Base-by-base conservation (phyloP, 2,888 invertebrate species). In the Apodemia duryi region DNA sequence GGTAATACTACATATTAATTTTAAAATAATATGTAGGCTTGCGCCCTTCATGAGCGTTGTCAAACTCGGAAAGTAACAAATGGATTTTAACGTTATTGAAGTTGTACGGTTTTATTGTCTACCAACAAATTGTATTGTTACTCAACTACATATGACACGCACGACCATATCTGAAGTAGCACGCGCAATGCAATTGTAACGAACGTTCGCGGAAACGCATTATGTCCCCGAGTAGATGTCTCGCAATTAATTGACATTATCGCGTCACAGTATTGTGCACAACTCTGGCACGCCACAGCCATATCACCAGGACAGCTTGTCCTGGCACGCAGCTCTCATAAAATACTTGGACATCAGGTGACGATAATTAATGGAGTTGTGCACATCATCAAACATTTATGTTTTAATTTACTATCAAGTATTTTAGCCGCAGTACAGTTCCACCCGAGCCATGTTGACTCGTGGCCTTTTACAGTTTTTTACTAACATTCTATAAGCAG, bases 141-240 rank as follows among this genome's bases (percentile, higher is more conserved):
- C 29, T 29, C 29, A 11, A 54, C 54, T 32, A 54, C 32, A 54
- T 54, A 54, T 11, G 29, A 32, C 54, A 29, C 32, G 46, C 46
- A 46, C 32, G 57, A 57, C 57, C 57, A 54, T 46, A 57, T 57
- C 57, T 57, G 57, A 57, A 29, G 11, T 32, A 1, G 57, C 57
- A 32, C 13, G 57, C 29, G 5, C 28, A 10, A 29, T 32, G 57
- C 6, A 57, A 57, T 32, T 32, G 32, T 57, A 54, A 10, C 28
- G 9, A 9, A 32, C 11, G 32, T 57, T 57, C 57, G 32, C 57
- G 57, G 57, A 57, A 57, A 57, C 32, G 32, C 57, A 32, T 57
- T 57, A 32, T 11, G 2, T 54, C 54, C 10, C 29, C 43, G 11
- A 3, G 43, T 29, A 29, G 29, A 54, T 54, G 21, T 54, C 29